These are phyloP conservation scores for Metopia argyrocephala DNA, from an alignment of 2,888 invertebrate species.

Conservation along the genomic window DNA sequence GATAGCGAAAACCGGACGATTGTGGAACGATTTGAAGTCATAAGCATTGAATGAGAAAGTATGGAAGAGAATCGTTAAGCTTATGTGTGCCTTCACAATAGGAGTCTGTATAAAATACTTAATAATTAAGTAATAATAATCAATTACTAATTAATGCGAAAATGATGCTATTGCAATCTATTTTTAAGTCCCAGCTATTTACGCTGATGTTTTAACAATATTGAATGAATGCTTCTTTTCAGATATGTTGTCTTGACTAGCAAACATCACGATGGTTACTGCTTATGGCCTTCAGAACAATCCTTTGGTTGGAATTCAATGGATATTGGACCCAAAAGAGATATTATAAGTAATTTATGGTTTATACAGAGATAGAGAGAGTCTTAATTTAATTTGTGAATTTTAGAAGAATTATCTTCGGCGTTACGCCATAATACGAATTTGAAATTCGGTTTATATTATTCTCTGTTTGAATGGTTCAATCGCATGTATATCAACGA, in stretches of 20 bases:
- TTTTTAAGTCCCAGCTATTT: too few relatives aligned
- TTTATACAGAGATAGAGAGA: neutral
- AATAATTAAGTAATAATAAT: too few relatives aligned
- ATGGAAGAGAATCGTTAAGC: too few relatives aligned
- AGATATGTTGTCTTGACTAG: conserved; percentile 91
- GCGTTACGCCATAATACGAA: conserved; percentile 83
- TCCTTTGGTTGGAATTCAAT: conserved; percentile 92
- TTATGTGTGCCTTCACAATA: too few relatives aligned
- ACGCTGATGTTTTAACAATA: too few relatives aligned
- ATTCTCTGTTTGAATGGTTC: conserved; percentile 93
- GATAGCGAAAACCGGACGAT: too few relatives aligned
- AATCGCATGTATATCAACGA: conserved; percentile 89
- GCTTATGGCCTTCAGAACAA: conserved; percentile 89
- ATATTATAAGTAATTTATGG: conserved; percentile 83
- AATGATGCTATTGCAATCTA: too few relatives aligned
- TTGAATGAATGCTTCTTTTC: conserved; percentile 11
- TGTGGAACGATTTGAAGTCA: too few relatives aligned
- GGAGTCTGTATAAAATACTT: too few relatives aligned
- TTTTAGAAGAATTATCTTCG: conserved; percentile 81
- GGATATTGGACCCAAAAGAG: conserved; percentile 87
- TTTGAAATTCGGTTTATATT: conserved; percentile 90
- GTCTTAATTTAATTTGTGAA: conserved; percentile 67
- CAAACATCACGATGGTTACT: conserved; percentile 93
- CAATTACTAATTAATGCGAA: too few relatives aligned
- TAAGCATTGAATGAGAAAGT: too few relatives aligned